These are phyloP conservation scores for Bettongia penicillata DNA, from an alignment of 2,113 vertebrate species.

Conservation along the genomic window DNA sequence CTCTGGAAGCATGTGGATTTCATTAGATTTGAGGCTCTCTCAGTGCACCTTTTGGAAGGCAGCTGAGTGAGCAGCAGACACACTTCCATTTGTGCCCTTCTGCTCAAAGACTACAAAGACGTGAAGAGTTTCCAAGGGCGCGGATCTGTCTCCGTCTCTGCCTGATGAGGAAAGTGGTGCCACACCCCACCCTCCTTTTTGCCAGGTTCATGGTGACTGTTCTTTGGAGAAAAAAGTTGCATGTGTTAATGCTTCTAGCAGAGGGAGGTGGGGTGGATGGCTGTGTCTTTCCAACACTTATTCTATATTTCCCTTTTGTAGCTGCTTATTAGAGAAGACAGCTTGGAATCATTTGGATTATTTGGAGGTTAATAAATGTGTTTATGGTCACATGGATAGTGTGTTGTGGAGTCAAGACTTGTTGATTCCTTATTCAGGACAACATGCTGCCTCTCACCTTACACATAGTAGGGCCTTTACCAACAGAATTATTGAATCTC, in stretches of 20 bases:
- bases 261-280: conserved; percentile 68
- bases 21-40: conserved; percentile 4
- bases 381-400: too few relatives aligned
- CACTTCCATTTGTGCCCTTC: conserved; percentile 69
- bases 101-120: conserved; percentile 75
- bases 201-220: conserved; percentile 66
- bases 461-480: too few relatives aligned
- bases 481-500: too few relatives aligned
- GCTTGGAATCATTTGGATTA: neutral
- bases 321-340: conserved; percentile 41
- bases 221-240: conserved; percentile 74
- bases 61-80: conserved; percentile 40
- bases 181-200: conserved; percentile 76
- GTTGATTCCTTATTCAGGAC: too few relatives aligned
- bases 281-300: conserved; percentile 64
- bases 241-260: conserved; percentile 82
- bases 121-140: conserved; percentile 78
- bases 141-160: conserved; percentile 66
- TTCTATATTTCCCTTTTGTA: too few relatives aligned
- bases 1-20: conserved; percentile 61
- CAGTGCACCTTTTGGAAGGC: conserved; percentile 76
- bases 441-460: too few relatives aligned
- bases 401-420: too few relatives aligned
- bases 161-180: conserved; percentile 66
- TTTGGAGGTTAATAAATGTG: too few relatives aligned